A percentile compares a stretch with the other conserved stretches of the same genome.
Evolutionary conservation across 2,113 vertebrate genomes (phyloP).

Genomic region (Cebus imitator): DNA sequence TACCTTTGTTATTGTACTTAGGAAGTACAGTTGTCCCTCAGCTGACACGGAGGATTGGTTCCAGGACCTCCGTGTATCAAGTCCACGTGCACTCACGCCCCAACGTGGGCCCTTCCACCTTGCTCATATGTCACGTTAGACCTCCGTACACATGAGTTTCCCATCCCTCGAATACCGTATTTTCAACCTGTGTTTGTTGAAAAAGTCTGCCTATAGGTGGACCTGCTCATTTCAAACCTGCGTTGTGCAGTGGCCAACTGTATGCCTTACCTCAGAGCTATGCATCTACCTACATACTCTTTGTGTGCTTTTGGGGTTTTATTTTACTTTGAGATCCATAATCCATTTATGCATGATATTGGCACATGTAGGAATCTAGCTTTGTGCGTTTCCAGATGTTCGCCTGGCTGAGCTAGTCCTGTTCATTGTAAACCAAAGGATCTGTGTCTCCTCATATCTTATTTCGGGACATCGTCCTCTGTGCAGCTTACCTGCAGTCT

Average conservation of each 20-base stretch:
- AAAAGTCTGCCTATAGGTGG: not conserved
- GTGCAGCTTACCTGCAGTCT: not conserved
- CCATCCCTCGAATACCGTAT: not conserved
- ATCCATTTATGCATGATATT: not conserved
- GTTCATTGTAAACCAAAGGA: not conserved
- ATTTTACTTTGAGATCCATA: not conserved
- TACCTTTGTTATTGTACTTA: not conserved
- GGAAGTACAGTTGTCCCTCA: not conserved
- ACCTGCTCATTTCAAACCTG: not conserved
- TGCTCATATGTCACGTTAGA: too few relatives aligned
- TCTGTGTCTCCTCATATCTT: not conserved
- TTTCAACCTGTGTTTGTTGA: not conserved
- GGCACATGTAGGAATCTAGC: not conserved
- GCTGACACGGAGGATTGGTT: not conserved
- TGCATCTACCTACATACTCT: not conserved
- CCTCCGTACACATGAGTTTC: not conserved
- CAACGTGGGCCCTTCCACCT: not conserved
- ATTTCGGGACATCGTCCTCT: not conserved
- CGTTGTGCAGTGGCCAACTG: not conserved
- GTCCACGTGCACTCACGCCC: not conserved
- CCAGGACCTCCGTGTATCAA: not conserved
- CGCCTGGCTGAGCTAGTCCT: too few relatives aligned
- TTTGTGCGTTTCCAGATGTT: not conserved
- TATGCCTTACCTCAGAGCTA: not conserved
- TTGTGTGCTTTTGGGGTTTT: not conserved